These are phyloP conservation scores for Pardalotus punctatus DNA, from an alignment of 2,113 vertebrate genomes.

Conservation along the genomic window DNA sequence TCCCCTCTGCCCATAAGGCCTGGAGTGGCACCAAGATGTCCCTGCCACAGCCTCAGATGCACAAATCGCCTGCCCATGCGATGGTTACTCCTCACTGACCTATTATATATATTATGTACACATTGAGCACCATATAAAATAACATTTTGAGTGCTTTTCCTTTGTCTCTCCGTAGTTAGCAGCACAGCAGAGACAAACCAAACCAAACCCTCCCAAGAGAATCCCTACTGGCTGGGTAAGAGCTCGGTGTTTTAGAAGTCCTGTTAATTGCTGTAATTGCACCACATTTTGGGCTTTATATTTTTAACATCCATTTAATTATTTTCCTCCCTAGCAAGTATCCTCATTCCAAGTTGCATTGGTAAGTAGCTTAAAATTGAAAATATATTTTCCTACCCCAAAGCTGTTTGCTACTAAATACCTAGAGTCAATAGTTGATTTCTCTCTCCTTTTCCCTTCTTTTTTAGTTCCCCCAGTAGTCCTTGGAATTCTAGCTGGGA, in stretches of 20 bases:
- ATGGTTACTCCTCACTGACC: background rate
- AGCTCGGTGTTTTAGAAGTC: background rate
- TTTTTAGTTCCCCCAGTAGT: background rate
- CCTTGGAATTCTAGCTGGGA: background rate
- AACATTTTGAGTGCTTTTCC: background rate
- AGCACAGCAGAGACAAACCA: background rate
- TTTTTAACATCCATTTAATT: background rate
- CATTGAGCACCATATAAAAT: background rate
- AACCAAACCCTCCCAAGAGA: background rate
- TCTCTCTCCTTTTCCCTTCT: background rate
- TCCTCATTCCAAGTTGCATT: background rate
- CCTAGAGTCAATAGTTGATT: background rate
- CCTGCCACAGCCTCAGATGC: background rate
- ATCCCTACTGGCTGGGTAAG: background rate
- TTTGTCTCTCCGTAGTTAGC: background rate
- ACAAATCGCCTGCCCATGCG: background rate
- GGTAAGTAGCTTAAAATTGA: background rate
- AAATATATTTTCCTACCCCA: background rate
- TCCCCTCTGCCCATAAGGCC: accelerated
- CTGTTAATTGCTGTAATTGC: background rate
- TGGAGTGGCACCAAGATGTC: background rate
- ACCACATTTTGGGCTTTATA: background rate
- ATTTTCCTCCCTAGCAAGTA: background rate
- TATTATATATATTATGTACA: background rate
- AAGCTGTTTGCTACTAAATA: background rate